Conservation (phyloP, 2,797 vertebrate species). For the Acropternis orthonyx region DNA sequence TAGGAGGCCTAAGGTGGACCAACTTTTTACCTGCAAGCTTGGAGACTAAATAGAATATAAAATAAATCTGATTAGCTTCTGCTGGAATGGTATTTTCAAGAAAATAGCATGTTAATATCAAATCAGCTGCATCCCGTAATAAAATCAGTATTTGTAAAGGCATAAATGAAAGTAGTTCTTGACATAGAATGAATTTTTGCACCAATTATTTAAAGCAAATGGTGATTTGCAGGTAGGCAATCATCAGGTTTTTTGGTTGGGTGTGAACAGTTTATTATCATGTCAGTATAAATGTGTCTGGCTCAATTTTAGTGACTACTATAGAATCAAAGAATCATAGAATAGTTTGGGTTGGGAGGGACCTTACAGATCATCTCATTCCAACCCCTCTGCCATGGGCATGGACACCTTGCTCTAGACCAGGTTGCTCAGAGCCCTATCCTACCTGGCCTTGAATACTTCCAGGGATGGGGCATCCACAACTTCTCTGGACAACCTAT, state of each 20-base stretch:
- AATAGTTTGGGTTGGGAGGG: neutral
- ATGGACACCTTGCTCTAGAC: neutral
- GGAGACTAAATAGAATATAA: constrained; percentile 75
- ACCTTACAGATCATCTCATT: neutral
- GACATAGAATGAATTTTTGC: neutral
- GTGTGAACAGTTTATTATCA: neutral
- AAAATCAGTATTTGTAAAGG: neutral
- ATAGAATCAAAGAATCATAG: neutral
- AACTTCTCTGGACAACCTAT: neutral
- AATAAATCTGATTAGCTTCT: neutral
- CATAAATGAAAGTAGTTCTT: neutral
- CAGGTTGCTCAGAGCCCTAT: neutral
- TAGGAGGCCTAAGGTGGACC: constrained; percentile 71
- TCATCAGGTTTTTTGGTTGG: rapidly evolving
- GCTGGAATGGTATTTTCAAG: neutral
- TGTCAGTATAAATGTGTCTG: neutral
- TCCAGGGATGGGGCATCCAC: neutral
- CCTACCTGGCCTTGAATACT: too few species aligned
- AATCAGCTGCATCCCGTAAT: neutral
- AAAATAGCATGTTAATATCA: neutral
- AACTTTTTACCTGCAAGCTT: constrained; percentile 77
- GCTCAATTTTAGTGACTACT: neutral
- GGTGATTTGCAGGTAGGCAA: neutral
- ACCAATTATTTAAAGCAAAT: neutral
- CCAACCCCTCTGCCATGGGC: neutral